These are phyloP conservation scores for Nyctalus aviator DNA, from an alignment of 2,797 vertebrate species.

Conservation along the genomic window DNA sequence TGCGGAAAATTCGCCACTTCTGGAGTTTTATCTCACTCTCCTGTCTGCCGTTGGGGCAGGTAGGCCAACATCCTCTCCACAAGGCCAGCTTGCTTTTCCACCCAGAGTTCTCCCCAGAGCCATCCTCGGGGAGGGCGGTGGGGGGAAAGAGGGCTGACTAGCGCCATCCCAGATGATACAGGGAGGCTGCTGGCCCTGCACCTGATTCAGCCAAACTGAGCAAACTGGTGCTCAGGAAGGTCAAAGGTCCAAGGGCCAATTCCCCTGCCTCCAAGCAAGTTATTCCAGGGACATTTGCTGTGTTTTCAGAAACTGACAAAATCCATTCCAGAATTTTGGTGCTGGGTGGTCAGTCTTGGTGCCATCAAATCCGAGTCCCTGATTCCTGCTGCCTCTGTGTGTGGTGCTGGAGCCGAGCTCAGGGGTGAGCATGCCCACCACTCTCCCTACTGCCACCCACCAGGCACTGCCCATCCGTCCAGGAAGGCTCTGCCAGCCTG, in stretches of 20 bases:
- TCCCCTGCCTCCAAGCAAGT: background rate
- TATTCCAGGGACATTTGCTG: background rate
- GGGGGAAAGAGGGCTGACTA: fast-evolving
- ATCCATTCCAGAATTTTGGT: conserved; percentile 1
- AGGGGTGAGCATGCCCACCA: fast-evolving
- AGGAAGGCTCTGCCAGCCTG: background rate
- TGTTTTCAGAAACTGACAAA: background rate
- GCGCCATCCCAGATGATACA: background rate
- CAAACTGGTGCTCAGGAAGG: background rate
- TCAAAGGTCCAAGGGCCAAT: background rate
- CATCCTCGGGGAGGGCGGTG: background rate
- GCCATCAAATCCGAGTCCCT: background rate
- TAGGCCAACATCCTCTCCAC: background rate
- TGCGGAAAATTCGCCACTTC: background rate
- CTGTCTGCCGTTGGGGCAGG: background rate
- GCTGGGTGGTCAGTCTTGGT: background rate
- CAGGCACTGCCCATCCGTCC: background rate
- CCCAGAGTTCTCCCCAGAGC: background rate
- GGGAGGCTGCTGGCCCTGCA: background rate
- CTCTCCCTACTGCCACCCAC: background rate
- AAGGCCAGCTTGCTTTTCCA: background rate
- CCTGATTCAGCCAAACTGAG: background rate
- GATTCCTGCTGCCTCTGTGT: fast-evolving
- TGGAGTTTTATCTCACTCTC: background rate
- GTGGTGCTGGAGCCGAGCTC: background rate